Conservation (phyloP, 1,140 invertebrate species). For the Neodiprion pinetum region DNA sequence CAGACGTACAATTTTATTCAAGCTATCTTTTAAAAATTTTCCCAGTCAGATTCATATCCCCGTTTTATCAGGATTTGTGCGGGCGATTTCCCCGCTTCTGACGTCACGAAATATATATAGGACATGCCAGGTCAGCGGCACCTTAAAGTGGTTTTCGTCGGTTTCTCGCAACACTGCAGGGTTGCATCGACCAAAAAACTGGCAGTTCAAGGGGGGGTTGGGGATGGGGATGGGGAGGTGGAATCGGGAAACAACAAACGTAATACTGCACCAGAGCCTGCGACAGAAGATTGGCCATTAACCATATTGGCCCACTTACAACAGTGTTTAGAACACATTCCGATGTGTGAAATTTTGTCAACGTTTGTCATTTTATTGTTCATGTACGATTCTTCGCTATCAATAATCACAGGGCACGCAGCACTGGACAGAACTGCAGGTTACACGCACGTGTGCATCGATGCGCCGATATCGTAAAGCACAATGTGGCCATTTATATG, state of each 20-base stretch:
- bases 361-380: neutral
- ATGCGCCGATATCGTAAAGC: too few species aligned
- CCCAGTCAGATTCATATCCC: too few species aligned
- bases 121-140: too few species aligned
- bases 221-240: neutral
- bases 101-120: too few species aligned
- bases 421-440: neutral
- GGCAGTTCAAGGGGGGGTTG: neutral
- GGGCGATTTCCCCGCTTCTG: too few species aligned
- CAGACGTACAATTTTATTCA: too few species aligned
- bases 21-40: too few species aligned
- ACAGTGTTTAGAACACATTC: neutral
- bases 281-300: neutral
- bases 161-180: neutral
- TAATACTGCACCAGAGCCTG: neutral
- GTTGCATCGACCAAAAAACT: neutral
- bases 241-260: constrained; percentile 1
- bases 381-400: too few species aligned
- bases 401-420: too few species aligned
- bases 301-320: neutral
- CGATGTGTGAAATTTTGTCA: neutral
- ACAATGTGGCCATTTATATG: neutral
- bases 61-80: too few species aligned
- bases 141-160: neutral
- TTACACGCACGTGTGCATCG: too few species aligned